These are phyloP conservation scores for Oostethus manadensis DNA, from an alignment of 2,113 vertebrate genomes.

Conservation along the genomic window DNA sequence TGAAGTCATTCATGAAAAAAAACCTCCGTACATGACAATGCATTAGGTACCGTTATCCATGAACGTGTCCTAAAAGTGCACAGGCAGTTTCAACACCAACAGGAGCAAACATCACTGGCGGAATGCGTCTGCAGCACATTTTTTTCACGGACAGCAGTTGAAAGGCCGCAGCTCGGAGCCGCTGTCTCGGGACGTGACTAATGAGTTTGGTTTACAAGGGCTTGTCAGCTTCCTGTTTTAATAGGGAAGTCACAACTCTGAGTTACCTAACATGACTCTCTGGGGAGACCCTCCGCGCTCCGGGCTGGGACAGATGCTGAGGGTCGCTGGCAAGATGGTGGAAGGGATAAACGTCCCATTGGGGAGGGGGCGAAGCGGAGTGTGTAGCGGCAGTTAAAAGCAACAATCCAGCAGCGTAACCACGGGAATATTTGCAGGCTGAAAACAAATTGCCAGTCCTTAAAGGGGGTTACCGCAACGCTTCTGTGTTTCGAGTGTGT, in stretches of 20 bases:
- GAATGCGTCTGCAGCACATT: not conserved
- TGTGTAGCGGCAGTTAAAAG: slow-evolving; percentile 25
- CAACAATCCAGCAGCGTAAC: slow-evolving; percentile 43
- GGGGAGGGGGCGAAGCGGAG: slow-evolving; percentile 46
- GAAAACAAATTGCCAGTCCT: slow-evolving; percentile 39
- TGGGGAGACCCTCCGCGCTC: slow-evolving; percentile 40
- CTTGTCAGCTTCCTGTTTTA: slow-evolving; percentile 64
- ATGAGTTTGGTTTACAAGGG: slow-evolving; percentile 62
- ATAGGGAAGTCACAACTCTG: slow-evolving; percentile 50
- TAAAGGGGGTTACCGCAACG: slow-evolving; percentile 38
- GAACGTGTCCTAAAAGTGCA: not conserved
- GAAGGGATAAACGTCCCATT: slow-evolving; percentile 38
- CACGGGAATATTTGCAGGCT: slow-evolving; percentile 52
- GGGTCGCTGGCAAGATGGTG: slow-evolving; percentile 53
- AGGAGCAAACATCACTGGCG: not conserved
- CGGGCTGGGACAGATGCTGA: slow-evolving; percentile 46
- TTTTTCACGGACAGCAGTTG: slow-evolving; percentile 26
- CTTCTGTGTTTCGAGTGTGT: slow-evolving; percentile 12
- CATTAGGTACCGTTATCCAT: too few relatives aligned
- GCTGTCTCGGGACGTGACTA: slow-evolving; percentile 55
- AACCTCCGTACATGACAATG: too few relatives aligned
- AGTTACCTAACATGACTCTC: slow-evolving; percentile 55
- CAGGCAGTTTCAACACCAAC: not conserved
- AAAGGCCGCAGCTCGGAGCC: slow-evolving; percentile 46
- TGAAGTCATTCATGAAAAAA: too few relatives aligned